Evolutionary conservation across 2,113 vertebrate genomes (phyloP), one percentile per base, ranked within the genome.

Genomic region (Paramisgurnus dabryanus): DNA sequence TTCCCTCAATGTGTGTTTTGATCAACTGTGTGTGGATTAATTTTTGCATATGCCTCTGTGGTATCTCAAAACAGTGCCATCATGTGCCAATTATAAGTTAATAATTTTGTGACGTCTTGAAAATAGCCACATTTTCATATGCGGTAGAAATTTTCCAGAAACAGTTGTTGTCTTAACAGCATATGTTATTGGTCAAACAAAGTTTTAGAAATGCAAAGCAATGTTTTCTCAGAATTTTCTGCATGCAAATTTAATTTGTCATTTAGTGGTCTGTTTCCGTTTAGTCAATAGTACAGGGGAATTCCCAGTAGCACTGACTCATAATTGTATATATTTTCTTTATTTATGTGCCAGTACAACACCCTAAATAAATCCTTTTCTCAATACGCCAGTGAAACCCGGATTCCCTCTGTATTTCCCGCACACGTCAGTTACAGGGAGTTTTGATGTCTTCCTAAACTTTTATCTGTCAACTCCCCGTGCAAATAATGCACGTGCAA

Each of bases 391-490:
- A 11, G 55, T 27, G n/a, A 45, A 74, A 47, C 68, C 63, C 34
- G 70, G 43, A 72, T 80, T 50, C 18, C 64, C 47, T n/a, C 60
- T 34, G 40, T 47, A 53, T 76, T 70, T 60, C 34, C 3, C 45
- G 47, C 66, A 65, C 22, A 58, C 63, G 71, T 77, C 17, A 9
- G 74, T 27, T 7, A 27, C 49, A 63, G 47, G 39, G 85, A 82
- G 68, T 85, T 86, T 53, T 63, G 53, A 10, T 22, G 65, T 69
- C 75, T 67, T 67, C 18, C 60, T 84, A 84, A 87, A 84, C 68
- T 84, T 87, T 77, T 74, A 71, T 72, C 27, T 39, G 43, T 67
- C 76, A 79, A 73, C 58, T 68, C 41, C 66, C 47, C 49, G 67
- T 64, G 18, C 39, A 7, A 41, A 69, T 8, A 74, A 66, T 57